phyloP scores from a whole-genome alignment of 2,888 invertebrate genomes.

The Orthonevra nobilis region DNA sequence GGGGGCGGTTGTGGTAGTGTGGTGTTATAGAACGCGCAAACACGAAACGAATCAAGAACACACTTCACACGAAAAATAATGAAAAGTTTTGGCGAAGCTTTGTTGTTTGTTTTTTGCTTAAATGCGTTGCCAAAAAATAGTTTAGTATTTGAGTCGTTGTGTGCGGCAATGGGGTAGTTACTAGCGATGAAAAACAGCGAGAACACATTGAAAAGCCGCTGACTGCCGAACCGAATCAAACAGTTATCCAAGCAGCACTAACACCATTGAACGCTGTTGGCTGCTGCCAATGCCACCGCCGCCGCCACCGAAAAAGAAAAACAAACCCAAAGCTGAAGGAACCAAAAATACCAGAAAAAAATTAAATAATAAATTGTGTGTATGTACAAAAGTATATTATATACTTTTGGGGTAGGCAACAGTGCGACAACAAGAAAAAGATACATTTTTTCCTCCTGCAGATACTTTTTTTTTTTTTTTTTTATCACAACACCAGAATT shows the following conservation, averaged over 20 bases:
- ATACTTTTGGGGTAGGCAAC: slow-evolving; percentile 71
- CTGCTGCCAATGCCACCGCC: slow-evolving; percentile 61
- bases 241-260: slow-evolving; percentile 71
- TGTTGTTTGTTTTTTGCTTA: slow-evolving; percentile 17
- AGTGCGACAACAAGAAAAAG: slow-evolving; percentile 70
- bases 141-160: slow-evolving; percentile 12
- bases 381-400: slow-evolving; percentile 68
- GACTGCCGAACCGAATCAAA: slow-evolving; percentile 70
- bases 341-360: slow-evolving; percentile 57
- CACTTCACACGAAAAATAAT: slow-evolving; percentile 37
- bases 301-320: slow-evolving; percentile 60
- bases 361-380: slow-evolving; percentile 70
- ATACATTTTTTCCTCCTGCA: slow-evolving; percentile 70
- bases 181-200: slow-evolving; percentile 40
- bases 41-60: slow-evolving; percentile 42
- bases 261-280: slow-evolving; percentile 66
- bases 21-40: slow-evolving; percentile 17
- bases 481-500: slow-evolving; percentile 35
- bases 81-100: slow-evolving; percentile 4
- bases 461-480: slow-evolving; percentile 58
- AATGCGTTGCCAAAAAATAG: slow-evolving; percentile 40
- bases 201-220: slow-evolving; percentile 63
- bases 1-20: slow-evolving; percentile 7
- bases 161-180: slow-evolving; percentile 30
- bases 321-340: slow-evolving; percentile 68